phyloP scores from a whole-genome alignment of 2,113 vertebrate genomes.

The Sinosuthora webbiana region DNA sequence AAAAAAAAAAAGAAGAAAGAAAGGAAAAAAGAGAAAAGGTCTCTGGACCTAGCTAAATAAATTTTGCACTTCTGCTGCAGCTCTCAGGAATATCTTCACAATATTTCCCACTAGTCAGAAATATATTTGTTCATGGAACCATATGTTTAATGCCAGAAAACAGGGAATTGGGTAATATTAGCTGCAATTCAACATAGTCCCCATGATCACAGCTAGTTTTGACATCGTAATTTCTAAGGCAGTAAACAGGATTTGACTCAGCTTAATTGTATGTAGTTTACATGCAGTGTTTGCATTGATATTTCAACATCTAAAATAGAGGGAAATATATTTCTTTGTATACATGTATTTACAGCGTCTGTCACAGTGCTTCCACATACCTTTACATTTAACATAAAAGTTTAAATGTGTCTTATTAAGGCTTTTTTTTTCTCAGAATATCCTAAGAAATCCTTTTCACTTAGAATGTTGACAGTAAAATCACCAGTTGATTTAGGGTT shows the following conservation, averaged over 20 bases:
- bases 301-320: background rate
- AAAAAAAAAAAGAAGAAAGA: background rate
- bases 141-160: background rate
- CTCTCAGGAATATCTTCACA: background rate
- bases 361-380: background rate
- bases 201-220: accelerated
- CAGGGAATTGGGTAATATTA: background rate
- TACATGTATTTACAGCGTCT: background rate
- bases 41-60: background rate
- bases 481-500: accelerated
- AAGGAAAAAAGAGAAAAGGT: background rate
- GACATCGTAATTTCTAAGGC: background rate
- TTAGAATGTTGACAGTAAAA: background rate
- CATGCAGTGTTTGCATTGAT: background rate
- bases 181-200: background rate
- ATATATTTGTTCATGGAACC: background rate
- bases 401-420: background rate
- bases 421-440: background rate
- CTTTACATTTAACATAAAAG: background rate
- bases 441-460: background rate
- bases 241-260: background rate
- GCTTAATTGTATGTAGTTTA: background rate
- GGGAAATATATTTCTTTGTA: background rate
- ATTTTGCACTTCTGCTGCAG: background rate
- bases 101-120: background rate